Conservation (phyloP, 2,797 vertebrate genomes). For the Ptychobarbus kaznakovi region DNA sequence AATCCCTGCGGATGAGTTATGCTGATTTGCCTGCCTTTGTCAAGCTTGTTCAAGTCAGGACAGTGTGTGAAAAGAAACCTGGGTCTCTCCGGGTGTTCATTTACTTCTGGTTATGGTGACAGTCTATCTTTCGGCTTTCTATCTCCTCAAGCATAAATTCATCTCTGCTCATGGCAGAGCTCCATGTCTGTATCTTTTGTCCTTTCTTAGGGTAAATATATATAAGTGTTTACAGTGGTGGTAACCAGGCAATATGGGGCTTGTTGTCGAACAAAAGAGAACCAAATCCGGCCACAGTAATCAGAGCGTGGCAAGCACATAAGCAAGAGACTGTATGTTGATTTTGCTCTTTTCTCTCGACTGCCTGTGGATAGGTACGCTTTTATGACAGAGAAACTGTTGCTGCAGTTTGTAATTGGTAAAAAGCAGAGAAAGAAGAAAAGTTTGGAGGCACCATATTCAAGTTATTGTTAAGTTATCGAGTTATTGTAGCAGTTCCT, state of each 20-base stretch:
- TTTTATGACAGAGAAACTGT: background rate
- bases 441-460: background rate
- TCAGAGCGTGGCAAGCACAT: constrained; percentile 17
- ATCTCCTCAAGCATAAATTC: background rate
- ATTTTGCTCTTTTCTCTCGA: constrained; percentile 3
- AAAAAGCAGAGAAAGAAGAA: background rate
- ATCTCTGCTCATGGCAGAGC: constrained; percentile 10
- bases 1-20: constrained; percentile 42
- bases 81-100: background rate
- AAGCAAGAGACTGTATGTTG: constrained; percentile 35
- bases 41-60: constrained; percentile 48
- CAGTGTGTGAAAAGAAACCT: constrained; percentile 22
- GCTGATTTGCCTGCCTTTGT: constrained; percentile 34
- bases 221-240: constrained; percentile 50
- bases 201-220: constrained; percentile 38
- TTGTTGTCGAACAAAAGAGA: constrained; percentile 40
- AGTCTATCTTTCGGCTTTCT: background rate
- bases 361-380: background rate
- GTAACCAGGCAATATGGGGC: constrained; percentile 45
- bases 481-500: background rate
- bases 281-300: constrained; percentile 22
- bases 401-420: background rate
- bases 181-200: constrained; percentile 13
- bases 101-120: background rate
- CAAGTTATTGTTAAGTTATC: background rate